Percentiles rank a stretch among this genome's conserved stretches.
phyloP scores from a whole-genome alignment of 2,888 invertebrate genomes.

The Stenodema calcarata region DNA sequence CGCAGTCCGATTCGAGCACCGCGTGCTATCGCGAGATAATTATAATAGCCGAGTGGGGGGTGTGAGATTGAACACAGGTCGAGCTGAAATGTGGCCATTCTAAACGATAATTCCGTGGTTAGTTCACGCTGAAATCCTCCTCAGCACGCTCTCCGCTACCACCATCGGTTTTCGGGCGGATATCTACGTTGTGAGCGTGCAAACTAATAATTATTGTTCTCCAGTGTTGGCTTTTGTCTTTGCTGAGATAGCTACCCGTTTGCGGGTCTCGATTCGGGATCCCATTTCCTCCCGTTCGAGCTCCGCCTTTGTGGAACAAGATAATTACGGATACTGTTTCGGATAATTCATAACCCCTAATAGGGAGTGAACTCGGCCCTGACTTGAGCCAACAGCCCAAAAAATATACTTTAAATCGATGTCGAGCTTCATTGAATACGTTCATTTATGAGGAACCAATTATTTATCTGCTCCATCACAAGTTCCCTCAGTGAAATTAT shows the following conservation, averaged over 20 bases:
- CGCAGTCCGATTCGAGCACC: not conserved
- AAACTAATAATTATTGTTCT: not conserved
- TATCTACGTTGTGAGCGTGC: not conserved
- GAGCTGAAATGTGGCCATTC: conserved; percentile 5
- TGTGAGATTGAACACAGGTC: not conserved
- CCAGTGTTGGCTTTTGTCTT: not conserved
- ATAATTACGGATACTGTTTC: not conserved
- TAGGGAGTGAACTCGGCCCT: too few relatives aligned
- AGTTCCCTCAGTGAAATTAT: too few relatives aligned
- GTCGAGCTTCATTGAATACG: too few relatives aligned
- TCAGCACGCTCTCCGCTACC: not conserved
- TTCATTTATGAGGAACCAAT: too few relatives aligned
- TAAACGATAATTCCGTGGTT: not conserved
- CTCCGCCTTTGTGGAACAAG: not conserved
- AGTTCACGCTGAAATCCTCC: not conserved
- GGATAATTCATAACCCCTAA: not conserved
- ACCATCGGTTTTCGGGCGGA: not conserved
- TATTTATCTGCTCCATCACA: too few relatives aligned
- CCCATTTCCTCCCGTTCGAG: not conserved
- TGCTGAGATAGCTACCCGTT: not conserved
- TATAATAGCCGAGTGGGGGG: not conserved
- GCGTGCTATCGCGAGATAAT: not conserved
- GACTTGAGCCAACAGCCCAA: too few relatives aligned
- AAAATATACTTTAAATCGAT: too few relatives aligned
- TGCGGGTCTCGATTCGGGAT: not conserved